Base-by-base conservation (phyloP, 1,140 invertebrate species). In the Eupeodes corollae region DNA sequence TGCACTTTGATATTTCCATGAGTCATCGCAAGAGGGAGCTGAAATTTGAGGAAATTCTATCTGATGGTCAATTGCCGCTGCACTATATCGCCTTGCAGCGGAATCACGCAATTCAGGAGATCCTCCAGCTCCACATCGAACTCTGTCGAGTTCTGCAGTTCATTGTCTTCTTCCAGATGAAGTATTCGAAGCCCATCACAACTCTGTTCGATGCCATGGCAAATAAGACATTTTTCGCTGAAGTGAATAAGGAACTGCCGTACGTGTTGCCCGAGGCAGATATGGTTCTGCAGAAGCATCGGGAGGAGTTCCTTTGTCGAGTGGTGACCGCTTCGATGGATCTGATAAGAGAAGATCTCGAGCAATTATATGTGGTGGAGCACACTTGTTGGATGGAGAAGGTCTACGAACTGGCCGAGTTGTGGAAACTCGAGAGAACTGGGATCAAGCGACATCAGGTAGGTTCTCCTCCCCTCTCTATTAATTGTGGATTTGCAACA, bases 41-140 rank as follows among this genome's bases (percentile, higher is more conserved):
- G 32, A 72, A 74, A 46, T 83, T 75, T 55, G 82, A 84, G 60
- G 77, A 83, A 58, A 71, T 84, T 13, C 82, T 83, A 75, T 79
- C 82, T 48, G 76, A 78, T 43, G 79, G 77, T 33, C 72, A 73
- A 11, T 69, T 78, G 46, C 78, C 84, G 11, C 70, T 94, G 34
- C 80, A 84, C 5, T 80, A 85, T 59, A 70, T 92, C 35, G 87
- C 88, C 0, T 63, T 90, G 42, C 78, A 81, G 42, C 86, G 88
- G 60, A 78, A 80, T 50, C 70, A 74, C 18, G 79, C 83, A 10
- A 87, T 87, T 65, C 81, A 79, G 50, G 78, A 86, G 52, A 71
- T 91, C 46, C 63, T 94, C 3, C 76, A 83, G 52, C 71, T 90
- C 48, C 88, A 92, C 62, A 80, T 81, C 51, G 83, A 90, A 68